Conservation (phyloP, 2,113 vertebrate genomes). For the Tiliqua scincoides region DNA sequence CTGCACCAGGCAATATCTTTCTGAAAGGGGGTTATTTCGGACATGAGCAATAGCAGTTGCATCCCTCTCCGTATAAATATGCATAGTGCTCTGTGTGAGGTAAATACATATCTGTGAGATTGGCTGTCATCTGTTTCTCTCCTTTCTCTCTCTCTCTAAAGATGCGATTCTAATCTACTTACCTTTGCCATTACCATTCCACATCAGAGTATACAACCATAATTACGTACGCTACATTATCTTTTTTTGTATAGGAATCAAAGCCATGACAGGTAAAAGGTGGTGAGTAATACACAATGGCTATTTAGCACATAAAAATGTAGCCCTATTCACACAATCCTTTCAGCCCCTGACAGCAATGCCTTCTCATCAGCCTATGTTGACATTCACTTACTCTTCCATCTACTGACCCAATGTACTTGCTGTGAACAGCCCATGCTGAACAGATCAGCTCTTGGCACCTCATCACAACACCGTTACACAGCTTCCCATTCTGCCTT, state of each 20-base stretch:
- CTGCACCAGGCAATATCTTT: not conserved
- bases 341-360: not conserved
- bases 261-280: slow-evolving; percentile 28
- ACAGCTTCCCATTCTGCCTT: not conserved
- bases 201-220: slow-evolving; percentile 72
- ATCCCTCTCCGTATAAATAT: not conserved
- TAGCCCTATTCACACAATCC: not conserved
- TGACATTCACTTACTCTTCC: not conserved
- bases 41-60: not conserved
- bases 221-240: slow-evolving; percentile 78
- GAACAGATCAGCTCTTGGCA: not conserved
- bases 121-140: slow-evolving; percentile 66
- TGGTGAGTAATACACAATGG: slow-evolving; percentile 18
- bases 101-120: slow-evolving; percentile 63
- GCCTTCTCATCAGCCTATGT: not conserved
- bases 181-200: slow-evolving; percentile 71
- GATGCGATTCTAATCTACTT: slow-evolving; percentile 81
- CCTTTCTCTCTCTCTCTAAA: slow-evolving; percentile 63
- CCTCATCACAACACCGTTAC: not conserved
- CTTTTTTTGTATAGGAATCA: slow-evolving; percentile 59
- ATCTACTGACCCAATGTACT: not conserved
- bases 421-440: not conserved
- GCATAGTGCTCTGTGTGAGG: slow-evolving; percentile 23
- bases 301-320: not conserved
- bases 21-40: not conserved